These are phyloP conservation scores for Troilus luridus DNA, from an alignment of 2,888 invertebrate species.

Conservation along the genomic window DNA sequence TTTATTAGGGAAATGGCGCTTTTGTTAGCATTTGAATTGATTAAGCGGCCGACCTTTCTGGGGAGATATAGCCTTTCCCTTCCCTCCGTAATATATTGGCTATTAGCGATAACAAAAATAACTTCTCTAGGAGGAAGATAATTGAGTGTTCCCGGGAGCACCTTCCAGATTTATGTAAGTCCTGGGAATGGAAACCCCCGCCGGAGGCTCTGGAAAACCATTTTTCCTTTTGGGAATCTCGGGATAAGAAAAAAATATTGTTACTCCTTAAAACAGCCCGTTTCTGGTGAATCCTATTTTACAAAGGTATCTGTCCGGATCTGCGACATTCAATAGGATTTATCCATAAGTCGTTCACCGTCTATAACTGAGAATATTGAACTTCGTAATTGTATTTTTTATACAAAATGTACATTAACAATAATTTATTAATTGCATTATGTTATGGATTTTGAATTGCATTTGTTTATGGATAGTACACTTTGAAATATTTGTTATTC, in stretches of 20 bases:
- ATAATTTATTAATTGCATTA: too few species aligned
- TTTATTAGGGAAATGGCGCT: slow-evolving; percentile 32
- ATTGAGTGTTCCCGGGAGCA: slow-evolving; percentile 52
- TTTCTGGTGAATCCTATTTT: slow-evolving; percentile 8
- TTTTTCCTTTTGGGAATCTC: slow-evolving; percentile 17
- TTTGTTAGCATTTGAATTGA: slow-evolving; percentile 43
- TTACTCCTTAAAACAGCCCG: not conserved
- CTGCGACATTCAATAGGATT: slow-evolving; percentile 5
- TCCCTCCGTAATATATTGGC: slow-evolving; percentile 61
- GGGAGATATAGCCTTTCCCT: not conserved
- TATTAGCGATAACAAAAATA: slow-evolving; percentile 63
- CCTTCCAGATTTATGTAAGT: slow-evolving; percentile 54
- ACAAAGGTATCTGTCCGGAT: slow-evolving; percentile 21
- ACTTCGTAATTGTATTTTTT: not conserved
- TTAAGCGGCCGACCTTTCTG: not conserved
- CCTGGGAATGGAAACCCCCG: slow-evolving; percentile 6
- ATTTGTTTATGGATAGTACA: too few species aligned
- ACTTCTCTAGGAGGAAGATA: slow-evolving; percentile 57
- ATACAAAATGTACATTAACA: not conserved
- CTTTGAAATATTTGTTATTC: too few species aligned
- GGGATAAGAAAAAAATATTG: slow-evolving; percentile 40
- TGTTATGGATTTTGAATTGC: too few species aligned
- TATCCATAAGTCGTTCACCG: not conserved
- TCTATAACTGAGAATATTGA: not conserved
- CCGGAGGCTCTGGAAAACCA: not conserved